Evolutionary conservation across 2,797 vertebrate genomes (phyloP).

Genomic region (Sebastes kiyomatsui): DNA sequence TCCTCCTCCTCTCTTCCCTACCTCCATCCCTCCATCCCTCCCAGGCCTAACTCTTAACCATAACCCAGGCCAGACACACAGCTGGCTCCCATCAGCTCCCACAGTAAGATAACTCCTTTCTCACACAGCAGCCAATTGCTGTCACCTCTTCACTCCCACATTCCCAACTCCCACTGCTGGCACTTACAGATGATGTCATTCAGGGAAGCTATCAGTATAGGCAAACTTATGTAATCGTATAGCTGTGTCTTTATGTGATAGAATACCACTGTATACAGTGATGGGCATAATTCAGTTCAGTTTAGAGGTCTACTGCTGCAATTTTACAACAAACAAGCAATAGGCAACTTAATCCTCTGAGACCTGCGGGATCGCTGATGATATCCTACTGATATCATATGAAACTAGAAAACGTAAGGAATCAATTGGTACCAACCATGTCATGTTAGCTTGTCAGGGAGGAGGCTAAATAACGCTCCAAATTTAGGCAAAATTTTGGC

Average conservation of each 20-base stretch:
- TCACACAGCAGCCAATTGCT: slow-evolving; percentile 45
- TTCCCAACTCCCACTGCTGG: slow-evolving; percentile 17
- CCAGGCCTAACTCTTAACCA: slow-evolving; percentile 28
- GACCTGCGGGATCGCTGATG: too few relatives aligned
- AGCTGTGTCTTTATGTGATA: neutral
- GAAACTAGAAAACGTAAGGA: too few relatives aligned
- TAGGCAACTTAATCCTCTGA: neutral
- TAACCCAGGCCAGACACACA: slow-evolving; percentile 59
- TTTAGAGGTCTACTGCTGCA: neutral
- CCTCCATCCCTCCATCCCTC: slow-evolving; percentile 37
- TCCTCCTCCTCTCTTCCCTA: slow-evolving; percentile 8
- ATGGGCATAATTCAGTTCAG: neutral
- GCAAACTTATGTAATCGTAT: slow-evolving; percentile 5
- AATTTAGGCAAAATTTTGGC: too few relatives aligned
- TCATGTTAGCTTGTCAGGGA: too few relatives aligned
- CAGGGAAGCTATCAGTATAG: neutral
- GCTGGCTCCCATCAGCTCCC: slow-evolving; percentile 73
- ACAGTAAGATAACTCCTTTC: slow-evolving; percentile 42
- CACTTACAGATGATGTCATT: slow-evolving; percentile 43
- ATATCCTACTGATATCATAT: too few relatives aligned
- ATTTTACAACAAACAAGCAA: neutral
- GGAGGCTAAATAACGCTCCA: too few relatives aligned
- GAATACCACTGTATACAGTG: neutral
- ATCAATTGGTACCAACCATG: too few relatives aligned
- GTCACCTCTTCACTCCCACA: slow-evolving; percentile 49